These are phyloP conservation scores for Mormyrus lacerda DNA, from an alignment of 2,113 vertebrate genomes.

Conservation along the genomic window DNA sequence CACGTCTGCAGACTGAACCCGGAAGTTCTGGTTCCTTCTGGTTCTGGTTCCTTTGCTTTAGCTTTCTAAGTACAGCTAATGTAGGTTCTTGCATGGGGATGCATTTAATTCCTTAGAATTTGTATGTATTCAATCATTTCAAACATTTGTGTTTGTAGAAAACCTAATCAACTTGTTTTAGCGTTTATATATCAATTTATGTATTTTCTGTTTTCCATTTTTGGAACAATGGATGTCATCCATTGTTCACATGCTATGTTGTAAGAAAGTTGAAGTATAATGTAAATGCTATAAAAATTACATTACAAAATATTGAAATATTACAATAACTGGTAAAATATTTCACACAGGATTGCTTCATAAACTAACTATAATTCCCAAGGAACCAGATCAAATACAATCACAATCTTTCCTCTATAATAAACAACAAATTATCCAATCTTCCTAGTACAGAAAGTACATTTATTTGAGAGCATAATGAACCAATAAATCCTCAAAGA, in stretches of 20 bases:
- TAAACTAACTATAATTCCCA: constrained; percentile 6
- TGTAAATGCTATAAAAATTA: neutral
- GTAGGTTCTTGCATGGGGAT: neutral
- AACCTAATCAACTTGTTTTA: neutral
- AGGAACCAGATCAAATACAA: constrained; percentile 48
- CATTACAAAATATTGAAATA: neutral
- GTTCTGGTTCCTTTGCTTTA: neutral
- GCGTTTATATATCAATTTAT: neutral
- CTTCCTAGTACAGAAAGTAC: constrained; percentile 67
- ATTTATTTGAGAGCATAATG: constrained; percentile 72
- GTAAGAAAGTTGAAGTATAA: neutral
- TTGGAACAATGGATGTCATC: neutral
- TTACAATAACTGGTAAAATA: neutral
- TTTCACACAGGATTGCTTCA: neutral
- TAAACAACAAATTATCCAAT: constrained; percentile 74
- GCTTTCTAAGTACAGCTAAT: neutral
- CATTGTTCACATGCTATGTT: neutral
- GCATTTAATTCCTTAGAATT: neutral
- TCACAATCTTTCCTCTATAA: constrained; percentile 75
- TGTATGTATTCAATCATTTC: neutral
- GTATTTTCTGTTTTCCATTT: neutral
- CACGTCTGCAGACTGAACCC: neutral
- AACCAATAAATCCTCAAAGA: constrained; percentile 75
- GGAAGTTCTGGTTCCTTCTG: neutral
- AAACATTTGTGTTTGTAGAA: neutral